A percentile compares a stretch with the other conserved stretches of the same genome.
Conservation (phyloP, 2,797 vertebrate species). For the Myotis myotis region DNA sequence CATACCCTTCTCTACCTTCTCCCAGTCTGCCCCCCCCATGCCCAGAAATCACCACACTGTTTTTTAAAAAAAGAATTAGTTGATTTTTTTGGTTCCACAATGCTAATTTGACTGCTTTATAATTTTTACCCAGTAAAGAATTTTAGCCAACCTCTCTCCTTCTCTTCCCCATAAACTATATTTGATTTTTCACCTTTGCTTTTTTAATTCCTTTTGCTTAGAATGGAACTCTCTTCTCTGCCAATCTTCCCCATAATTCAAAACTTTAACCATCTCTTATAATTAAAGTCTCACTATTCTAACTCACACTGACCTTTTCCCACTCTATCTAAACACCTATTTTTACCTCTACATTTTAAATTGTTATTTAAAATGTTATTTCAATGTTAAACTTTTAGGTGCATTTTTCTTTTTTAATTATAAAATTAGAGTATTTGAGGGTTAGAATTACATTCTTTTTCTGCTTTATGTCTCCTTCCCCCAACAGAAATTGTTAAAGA, state of each 20-base stretch:
- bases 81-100: neutral
- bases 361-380: neutral
- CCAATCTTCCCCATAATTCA: neutral
- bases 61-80: neutral
- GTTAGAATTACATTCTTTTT: neutral
- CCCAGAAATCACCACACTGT: neutral
- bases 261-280: neutral
- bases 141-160: neutral
- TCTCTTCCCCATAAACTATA: neutral
- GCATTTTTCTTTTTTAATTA: neutral
- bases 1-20: neutral
- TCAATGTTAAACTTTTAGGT: neutral
- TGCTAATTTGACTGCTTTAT: neutral
- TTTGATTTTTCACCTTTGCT: neutral
- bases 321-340: neutral
- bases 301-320: neutral
- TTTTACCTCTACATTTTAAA: neutral
- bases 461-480: neutral
- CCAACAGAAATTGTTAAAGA: neutral
- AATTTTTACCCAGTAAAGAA: neutral
- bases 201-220: neutral
- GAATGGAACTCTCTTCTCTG: neutral
- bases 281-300: neutral
- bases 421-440: neutral
- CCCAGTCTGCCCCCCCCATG: neutral